These are phyloP conservation scores for Parochlus steinenii DNA, from an alignment of 2,888 invertebrate species.

Conservation along the genomic window DNA sequence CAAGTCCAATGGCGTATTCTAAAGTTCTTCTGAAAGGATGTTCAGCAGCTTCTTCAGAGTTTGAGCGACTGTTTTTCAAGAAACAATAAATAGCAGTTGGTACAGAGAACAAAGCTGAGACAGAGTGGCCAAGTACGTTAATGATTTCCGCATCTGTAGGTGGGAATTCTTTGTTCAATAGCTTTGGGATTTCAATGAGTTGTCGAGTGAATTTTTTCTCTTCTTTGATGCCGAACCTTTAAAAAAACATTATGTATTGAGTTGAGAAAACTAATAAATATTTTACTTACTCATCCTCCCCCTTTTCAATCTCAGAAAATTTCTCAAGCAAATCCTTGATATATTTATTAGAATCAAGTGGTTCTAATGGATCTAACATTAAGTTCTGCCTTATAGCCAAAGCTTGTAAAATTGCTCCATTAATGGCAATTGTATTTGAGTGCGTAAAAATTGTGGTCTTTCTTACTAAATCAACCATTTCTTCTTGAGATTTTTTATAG, in stretches of 20 bases:
- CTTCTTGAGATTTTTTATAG: conserved; percentile 24
- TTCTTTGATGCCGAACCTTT: conserved; percentile 23
- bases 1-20: conserved; percentile 51
- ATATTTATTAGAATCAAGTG: conserved; percentile 34
- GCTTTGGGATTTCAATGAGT: conserved; percentile 33
- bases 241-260: conserved; percentile 1
- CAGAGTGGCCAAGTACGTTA: conserved; percentile 38
- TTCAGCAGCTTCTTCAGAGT: conserved; percentile 23
- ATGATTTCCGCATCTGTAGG: conserved; percentile 34
- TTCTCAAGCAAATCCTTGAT: conserved; percentile 33
- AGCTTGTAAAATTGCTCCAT: conserved; percentile 40
- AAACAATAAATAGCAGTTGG: conserved; percentile 58
- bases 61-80: conserved; percentile 27
- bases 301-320: conserved; percentile 34
- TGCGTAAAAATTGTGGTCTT: conserved; percentile 45
- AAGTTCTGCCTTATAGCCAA: conserved; percentile 40
- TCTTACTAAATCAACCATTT: conserved; percentile 33
- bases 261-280: not conserved
- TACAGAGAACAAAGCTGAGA: conserved; percentile 49
- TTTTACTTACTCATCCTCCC: conserved; percentile 28
- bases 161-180: conserved; percentile 30
- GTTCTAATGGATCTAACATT: conserved; percentile 26
- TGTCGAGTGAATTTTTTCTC: conserved; percentile 36
- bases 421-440: conserved; percentile 35
- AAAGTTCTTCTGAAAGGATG: conserved; percentile 45